Evolutionary conservation across 2,888 invertebrate species (phyloP).

Genomic region (Troglohyphantes excavatus): DNA sequence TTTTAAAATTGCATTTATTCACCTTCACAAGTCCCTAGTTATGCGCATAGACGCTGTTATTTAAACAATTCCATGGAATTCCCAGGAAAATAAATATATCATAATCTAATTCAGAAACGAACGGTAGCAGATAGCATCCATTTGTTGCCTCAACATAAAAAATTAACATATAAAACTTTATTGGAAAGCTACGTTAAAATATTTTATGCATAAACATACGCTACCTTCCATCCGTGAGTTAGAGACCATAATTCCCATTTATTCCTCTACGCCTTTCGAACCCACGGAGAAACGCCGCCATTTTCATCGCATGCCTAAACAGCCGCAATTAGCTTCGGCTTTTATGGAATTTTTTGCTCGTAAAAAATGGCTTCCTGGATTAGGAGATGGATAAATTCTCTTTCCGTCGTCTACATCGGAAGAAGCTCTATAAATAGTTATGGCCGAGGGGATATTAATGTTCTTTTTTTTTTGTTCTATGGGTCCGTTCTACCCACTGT

Average conservation of each 20-base stretch:
- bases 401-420: not conserved
- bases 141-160: not conserved
- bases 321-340: constrained; percentile 6
- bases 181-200: not conserved
- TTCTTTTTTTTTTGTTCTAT: not conserved
- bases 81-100: no score
- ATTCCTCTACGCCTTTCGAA: not conserved
- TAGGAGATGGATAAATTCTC: constrained; percentile 32
- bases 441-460: constrained; percentile 4
- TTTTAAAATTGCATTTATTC: no score
- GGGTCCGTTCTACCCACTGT: not conserved
- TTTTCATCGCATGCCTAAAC: not conserved
- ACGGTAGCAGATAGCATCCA: no score
- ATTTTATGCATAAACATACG: not conserved
- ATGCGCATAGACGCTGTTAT: no score
- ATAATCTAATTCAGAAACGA: no score
- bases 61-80: no score
- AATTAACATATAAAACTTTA: not conserved
- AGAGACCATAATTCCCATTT: not conserved
- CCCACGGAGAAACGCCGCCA: not conserved
- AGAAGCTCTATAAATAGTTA: constrained; percentile 41
- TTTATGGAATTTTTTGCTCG: constrained; percentile 16
- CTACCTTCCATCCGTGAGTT: not conserved
- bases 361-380: constrained; percentile 20
- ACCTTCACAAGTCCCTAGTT: no score